A percentile compares a stretch with the other conserved stretches of the same genome.
Conservation (phyloP, 2,113 vertebrate genomes). For the Ramphastos sulfuratus region DNA sequence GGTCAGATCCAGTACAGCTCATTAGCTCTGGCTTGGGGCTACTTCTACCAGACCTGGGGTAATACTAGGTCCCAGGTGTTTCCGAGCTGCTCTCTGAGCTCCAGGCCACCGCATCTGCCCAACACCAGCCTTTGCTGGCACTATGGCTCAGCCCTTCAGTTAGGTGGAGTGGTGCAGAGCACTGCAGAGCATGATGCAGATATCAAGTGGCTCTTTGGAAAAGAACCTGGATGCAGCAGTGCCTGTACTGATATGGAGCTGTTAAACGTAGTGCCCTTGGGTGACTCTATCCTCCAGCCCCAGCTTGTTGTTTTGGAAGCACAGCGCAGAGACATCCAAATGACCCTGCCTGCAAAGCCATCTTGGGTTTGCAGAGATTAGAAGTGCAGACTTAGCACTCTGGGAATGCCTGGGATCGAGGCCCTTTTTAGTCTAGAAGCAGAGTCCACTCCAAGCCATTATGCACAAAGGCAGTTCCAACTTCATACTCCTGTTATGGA, state of each 20-base stretch:
- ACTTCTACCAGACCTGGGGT: constrained; percentile 42
- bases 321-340: not conserved
- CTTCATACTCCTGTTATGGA: not conserved
- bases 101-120: not conserved
- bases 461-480: not conserved
- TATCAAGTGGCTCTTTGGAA: not conserved
- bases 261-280: not conserved
- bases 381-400: not conserved
- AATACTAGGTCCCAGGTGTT: not conserved
- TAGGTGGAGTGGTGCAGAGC: not conserved
- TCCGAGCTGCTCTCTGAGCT: not conserved
- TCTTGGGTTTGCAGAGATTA: not conserved
- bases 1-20: constrained; percentile 60
- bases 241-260: accelerated
- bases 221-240: not conserved
- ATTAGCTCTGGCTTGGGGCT: constrained; percentile 66
- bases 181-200: not conserved
- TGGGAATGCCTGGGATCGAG: accelerated
- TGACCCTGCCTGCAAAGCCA: not conserved
- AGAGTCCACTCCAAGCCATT: not conserved
- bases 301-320: not conserved
- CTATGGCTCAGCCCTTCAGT: not conserved
- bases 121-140: not conserved
- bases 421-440: not conserved
- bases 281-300: not conserved